These are phyloP conservation scores for Limnothrissa miodon DNA, from an alignment of 2,113 vertebrate genomes.

Conservation along the genomic window DNA sequence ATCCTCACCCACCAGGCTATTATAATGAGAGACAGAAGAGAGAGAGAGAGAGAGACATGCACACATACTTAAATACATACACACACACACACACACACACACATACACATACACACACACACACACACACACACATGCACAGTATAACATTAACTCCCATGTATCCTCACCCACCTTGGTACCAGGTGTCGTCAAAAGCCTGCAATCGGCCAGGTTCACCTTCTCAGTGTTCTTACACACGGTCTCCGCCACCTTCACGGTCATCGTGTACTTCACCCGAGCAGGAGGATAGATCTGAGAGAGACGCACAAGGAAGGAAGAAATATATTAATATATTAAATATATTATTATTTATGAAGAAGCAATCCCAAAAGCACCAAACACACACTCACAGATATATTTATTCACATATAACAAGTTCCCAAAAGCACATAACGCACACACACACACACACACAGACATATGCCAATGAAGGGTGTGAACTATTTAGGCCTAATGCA, in stretches of 20 bases:
- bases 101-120: not conserved
- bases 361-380: too few species aligned
- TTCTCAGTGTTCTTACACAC: slow-evolving; percentile 40
- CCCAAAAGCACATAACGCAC: too few species aligned
- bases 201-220: slow-evolving; percentile 40
- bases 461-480: too few species aligned
- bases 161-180: slow-evolving; percentile 26
- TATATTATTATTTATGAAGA: too few species aligned
- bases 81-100: not conserved
- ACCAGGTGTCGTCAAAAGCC: slow-evolving; percentile 25
- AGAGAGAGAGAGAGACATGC: not conserved
- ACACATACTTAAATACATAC: not conserved
- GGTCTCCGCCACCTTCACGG: slow-evolving; percentile 36
- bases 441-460: too few species aligned
- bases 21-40: too few species aligned
- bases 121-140: not conserved
- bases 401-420: too few species aligned
- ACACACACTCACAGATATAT: too few species aligned
- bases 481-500: too few species aligned
- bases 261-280: slow-evolving; percentile 42
- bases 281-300: slow-evolving; percentile 49
- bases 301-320: too few species aligned
- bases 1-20: too few species aligned
- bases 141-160: too few species aligned
- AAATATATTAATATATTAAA: not conserved